These are phyloP conservation scores for Archaeoteleia sp. DNA, from an alignment of 2,888 invertebrate species.

Conservation along the genomic window DNA sequence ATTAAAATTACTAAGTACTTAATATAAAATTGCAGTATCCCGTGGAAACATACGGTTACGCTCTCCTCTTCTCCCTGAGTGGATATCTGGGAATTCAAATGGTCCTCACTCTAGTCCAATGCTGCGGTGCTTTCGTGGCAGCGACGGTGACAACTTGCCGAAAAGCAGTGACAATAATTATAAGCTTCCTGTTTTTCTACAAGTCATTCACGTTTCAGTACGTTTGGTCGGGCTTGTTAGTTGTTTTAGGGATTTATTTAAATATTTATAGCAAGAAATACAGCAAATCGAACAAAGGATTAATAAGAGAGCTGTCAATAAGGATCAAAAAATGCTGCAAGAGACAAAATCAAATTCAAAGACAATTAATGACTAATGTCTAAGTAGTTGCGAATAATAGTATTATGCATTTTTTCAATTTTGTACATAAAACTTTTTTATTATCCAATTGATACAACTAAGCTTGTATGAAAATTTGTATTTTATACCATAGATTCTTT, in stretches of 20 bases:
- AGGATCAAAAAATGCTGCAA: slow-evolving; percentile 56
- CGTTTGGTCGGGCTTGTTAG: slow-evolving; percentile 91
- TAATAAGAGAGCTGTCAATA: slow-evolving; percentile 52
- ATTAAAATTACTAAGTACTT: slow-evolving; percentile 4
- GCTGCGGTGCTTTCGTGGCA: slow-evolving; percentile 93
- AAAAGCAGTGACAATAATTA: slow-evolving; percentile 92
- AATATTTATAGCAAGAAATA: slow-evolving; percentile 88
- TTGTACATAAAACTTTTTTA: too few species aligned
- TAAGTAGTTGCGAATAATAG: too few species aligned
- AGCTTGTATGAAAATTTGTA: too few species aligned
- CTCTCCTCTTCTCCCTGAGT: slow-evolving; percentile 88
- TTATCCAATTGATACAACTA: too few species aligned
- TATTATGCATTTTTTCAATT: too few species aligned
- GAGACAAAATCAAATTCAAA: slow-evolving; percentile 63
- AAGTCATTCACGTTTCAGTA: slow-evolving; percentile 96
- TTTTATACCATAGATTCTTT: too few species aligned
- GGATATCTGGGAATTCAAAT: slow-evolving; percentile 96
- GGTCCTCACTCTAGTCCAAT: slow-evolving; percentile 91
- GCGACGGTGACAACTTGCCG: slow-evolving; percentile 94
- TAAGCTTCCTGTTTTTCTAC: slow-evolving; percentile 94
- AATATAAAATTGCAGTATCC: slow-evolving; percentile 80
- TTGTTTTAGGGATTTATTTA: slow-evolving; percentile 93
- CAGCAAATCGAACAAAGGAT: slow-evolving; percentile 33
- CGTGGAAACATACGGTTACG: slow-evolving; percentile 87
- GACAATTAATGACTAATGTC: slow-evolving; percentile 60